phyloP scores from a whole-genome alignment of 2,888 invertebrate species.

The Calliopum simillimum region DNA sequence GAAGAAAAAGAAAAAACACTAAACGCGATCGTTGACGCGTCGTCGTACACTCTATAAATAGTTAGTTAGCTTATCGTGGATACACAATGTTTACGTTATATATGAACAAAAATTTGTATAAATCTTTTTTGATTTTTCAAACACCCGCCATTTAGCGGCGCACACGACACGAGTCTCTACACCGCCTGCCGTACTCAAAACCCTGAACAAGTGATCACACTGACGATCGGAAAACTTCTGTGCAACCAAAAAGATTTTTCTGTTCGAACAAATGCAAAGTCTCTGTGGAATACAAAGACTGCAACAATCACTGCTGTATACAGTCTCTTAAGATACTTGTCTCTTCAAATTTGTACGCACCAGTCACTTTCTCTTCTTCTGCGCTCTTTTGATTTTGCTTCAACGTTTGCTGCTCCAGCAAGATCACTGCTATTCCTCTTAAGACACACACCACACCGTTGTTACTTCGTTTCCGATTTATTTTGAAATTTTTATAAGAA shows the following conservation, averaged over 20 bases:
- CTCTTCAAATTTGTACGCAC: neutral
- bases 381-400: neutral
- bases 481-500: too few species aligned
- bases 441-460: too few species aligned
- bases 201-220: conserved; percentile 16
- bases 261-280: neutral
- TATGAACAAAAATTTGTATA: too few species aligned
- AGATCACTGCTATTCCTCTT: neutral
- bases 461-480: neutral
- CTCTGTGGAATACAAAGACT: neutral
- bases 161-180: too few species aligned
- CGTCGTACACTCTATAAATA: too few species aligned
- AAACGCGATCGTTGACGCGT: too few species aligned
- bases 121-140: too few species aligned
- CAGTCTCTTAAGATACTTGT: conserved; percentile 13
- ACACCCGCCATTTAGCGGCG: too few species aligned
- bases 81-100: too few species aligned
- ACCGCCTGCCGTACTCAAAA: neutral
- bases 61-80: too few species aligned
- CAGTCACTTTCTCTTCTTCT: neutral
- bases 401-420: neutral
- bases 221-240: conserved; percentile 20
- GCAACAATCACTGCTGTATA: neutral
- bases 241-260: neutral
- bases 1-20: too few species aligned